phyloP scores from a whole-genome alignment of 53 echinoderm and acorn worm genomes.

The Holothuria scabra region DNA sequence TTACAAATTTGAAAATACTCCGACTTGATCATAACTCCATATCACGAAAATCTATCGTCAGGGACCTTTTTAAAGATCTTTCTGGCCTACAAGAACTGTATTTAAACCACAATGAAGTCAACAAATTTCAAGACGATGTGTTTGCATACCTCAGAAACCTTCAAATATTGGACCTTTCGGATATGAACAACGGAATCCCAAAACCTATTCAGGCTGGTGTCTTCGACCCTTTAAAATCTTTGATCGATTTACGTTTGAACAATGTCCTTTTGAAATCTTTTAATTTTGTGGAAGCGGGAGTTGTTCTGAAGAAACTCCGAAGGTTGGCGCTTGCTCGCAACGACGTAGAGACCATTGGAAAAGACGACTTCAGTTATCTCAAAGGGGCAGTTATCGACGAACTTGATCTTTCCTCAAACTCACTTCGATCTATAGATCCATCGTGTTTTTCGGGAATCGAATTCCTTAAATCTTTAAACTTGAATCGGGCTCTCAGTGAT shows the following conservation, averaged over 20 bases:
- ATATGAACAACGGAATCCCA: slow-evolving; percentile 69
- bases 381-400: slow-evolving; percentile 36
- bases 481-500: slow-evolving; percentile 43
- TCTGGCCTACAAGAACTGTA: slow-evolving; percentile 52
- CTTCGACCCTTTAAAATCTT: slow-evolving; percentile 40
- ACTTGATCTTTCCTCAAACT: slow-evolving; percentile 72
- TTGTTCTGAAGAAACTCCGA: slow-evolving; percentile 57
- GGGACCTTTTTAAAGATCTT: slow-evolving; percentile 66
- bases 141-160: slow-evolving; percentile 56
- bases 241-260: slow-evolving; percentile 59
- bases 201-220: slow-evolving; percentile 43
- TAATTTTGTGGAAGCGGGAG: slow-evolving; percentile 43
- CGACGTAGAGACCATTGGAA: slow-evolving; percentile 41
- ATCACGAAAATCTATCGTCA: slow-evolving; percentile 57
- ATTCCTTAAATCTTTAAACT: slow-evolving; percentile 56
- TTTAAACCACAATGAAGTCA: slow-evolving; percentile 74
- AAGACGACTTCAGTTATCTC: slow-evolving; percentile 65
- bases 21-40: slow-evolving; percentile 74
- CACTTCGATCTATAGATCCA: slow-evolving; percentile 56
- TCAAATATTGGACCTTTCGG: slow-evolving; percentile 70
- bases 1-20: slow-evolving; percentile 64
- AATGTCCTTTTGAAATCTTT: slow-evolving; percentile 57
- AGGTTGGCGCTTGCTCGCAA: slow-evolving; percentile 67
- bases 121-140: slow-evolving; percentile 47
- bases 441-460: slow-evolving; percentile 49